phyloP scores from a whole-genome alignment of 1,140 invertebrate genomes.

The Antheraea pernyi region DNA sequence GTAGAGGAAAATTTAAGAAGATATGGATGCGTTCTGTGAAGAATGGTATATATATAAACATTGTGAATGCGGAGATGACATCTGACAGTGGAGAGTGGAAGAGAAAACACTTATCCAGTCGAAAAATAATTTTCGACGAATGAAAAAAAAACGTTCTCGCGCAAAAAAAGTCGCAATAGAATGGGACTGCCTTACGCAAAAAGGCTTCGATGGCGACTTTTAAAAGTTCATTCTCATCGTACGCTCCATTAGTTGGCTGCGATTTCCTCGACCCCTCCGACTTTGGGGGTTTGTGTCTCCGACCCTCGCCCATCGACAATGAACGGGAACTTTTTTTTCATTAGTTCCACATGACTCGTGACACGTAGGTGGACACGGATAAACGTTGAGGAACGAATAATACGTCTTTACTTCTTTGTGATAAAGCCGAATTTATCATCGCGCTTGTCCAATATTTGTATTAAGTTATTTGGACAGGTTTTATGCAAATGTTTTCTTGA shows the following conservation, averaged over 20 bases:
- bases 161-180: constrained; percentile 7
- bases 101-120: background rate
- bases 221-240: constrained; percentile 51
- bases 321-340: constrained; percentile 31
- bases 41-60: too few relatives aligned
- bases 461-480: background rate
- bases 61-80: too few relatives aligned
- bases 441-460: too few relatives aligned
- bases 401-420: background rate
- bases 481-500: background rate
- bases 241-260: constrained; percentile 57
- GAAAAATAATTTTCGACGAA: background rate
- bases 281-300: constrained; percentile 31
- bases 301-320: constrained; percentile 30
- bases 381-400: background rate
- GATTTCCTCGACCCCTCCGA: constrained; percentile 39
- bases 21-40: too few relatives aligned
- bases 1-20: too few relatives aligned
- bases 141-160: background rate
- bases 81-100: too few relatives aligned
- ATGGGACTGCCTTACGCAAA: constrained; percentile 6
- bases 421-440: background rate
- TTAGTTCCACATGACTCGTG: constrained; percentile 13
- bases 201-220: constrained; percentile 40
- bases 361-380: constrained; percentile 13